Conservation (phyloP, 2,113 vertebrate genomes). For the Delphinus delphis region DNA sequence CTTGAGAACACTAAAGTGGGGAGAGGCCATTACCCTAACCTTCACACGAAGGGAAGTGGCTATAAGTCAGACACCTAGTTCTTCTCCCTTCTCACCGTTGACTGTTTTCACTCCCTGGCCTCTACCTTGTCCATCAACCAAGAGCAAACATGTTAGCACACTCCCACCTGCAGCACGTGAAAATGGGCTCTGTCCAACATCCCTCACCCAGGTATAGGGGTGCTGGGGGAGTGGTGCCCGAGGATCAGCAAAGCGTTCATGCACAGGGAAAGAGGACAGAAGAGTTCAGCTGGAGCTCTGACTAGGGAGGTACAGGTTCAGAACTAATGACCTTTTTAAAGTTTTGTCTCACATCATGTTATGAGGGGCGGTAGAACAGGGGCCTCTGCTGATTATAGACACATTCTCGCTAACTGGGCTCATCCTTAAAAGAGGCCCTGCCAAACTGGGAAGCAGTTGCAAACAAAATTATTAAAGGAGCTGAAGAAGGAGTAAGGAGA, state of each 20-base stretch:
- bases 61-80: neutral
- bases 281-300: conserved; percentile 62
- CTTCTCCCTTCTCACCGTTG: conserved; percentile 2
- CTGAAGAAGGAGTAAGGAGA: neutral
- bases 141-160: conserved; percentile 40
- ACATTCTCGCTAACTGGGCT: conserved; percentile 21
- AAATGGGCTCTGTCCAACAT: conserved; percentile 61
- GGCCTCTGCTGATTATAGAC: neutral
- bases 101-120: conserved; percentile 20
- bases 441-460: neutral
- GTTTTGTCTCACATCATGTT: conserved; percentile 54
- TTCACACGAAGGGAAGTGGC: neutral
- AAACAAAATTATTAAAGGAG: conserved; percentile 40
- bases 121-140: conserved; percentile 55
- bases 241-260: conserved; percentile 71
- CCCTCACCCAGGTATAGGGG: conserved; percentile 42
- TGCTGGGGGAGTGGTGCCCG: conserved; percentile 71
- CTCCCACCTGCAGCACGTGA: conserved; percentile 47
- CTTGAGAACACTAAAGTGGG: neutral
- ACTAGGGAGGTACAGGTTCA: neutral
- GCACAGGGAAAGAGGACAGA: conserved; percentile 15
- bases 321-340: neutral
- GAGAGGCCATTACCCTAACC: neutral
- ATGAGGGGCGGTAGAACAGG: neutral
- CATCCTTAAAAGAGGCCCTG: conserved; percentile 26